Evolutionary conservation across 2,113 vertebrate species (phyloP).

Genomic region (Microtus oregoni): DNA sequence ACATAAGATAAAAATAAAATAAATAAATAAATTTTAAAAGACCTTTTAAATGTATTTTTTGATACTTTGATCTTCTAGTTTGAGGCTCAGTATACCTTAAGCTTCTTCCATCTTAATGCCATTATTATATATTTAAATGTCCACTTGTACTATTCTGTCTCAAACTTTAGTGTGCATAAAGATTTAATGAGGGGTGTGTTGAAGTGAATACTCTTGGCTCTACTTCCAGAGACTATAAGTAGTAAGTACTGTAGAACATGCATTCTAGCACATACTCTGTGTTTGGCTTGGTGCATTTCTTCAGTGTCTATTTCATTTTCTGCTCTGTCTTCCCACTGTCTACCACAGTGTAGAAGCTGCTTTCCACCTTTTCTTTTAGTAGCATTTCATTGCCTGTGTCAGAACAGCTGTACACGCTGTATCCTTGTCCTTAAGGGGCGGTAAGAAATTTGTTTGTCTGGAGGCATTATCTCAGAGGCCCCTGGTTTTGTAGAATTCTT

Average conservation of each 20-base stretch:
- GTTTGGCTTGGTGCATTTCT: background rate
- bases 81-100: background rate
- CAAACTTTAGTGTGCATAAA: background rate
- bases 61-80: background rate
- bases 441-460: background rate
- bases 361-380: background rate
- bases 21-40: background rate
- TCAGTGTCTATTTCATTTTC: background rate
- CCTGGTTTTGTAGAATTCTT: conserved; percentile 14
- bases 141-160: background rate
- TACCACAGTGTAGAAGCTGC: background rate
- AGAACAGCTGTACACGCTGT: background rate
- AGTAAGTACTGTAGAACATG: background rate
- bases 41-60: conserved; percentile 10
- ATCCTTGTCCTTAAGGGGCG: background rate
- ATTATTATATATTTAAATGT: background rate
- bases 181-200: background rate
- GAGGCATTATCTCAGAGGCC: background rate
- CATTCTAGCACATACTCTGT: background rate
- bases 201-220: background rate
- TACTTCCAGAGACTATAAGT: too few species aligned
- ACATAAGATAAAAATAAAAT: too few species aligned
- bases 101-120: background rate
- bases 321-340: background rate
- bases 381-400: conserved; percentile 3